Conservation (phyloP, 1,140 invertebrate species). For the Sipha flava region DNA sequence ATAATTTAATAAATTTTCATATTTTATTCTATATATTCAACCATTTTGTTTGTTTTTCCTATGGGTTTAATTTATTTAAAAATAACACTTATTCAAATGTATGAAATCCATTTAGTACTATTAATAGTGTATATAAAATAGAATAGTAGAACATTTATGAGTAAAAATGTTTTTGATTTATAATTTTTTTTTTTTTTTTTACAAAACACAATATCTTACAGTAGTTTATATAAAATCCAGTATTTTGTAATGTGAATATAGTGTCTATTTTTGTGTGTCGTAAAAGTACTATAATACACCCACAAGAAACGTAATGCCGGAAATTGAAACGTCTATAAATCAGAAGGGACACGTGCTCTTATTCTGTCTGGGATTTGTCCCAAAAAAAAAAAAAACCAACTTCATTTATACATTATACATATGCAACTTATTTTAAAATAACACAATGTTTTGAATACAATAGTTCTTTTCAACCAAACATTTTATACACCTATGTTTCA, state of each 20-base stretch:
- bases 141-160: too few relatives aligned
- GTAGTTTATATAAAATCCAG: background rate
- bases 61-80: too few relatives aligned
- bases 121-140: too few relatives aligned
- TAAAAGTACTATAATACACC: constrained; percentile 17
- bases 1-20: too few relatives aligned
- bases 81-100: too few relatives aligned
- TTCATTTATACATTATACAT: background rate
- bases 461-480: background rate
- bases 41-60: too few relatives aligned
- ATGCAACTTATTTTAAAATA: background rate
- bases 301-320: constrained; percentile 21
- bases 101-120: too few relatives aligned
- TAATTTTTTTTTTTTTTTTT: background rate
- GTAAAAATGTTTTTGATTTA: background rate
- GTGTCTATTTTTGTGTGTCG: constrained; percentile 16
- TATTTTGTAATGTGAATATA: background rate
- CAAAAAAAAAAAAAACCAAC: background rate
- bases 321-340: constrained; percentile 32
- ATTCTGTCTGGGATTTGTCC: constrained; percentile 21
- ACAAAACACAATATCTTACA: background rate
- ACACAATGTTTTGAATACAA: background rate
- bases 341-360: constrained; percentile 23
- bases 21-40: too few relatives aligned
- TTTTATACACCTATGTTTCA: too few relatives aligned